Conservation (phyloP, 2,113 vertebrate genomes). For the Promerops cafer region DNA sequence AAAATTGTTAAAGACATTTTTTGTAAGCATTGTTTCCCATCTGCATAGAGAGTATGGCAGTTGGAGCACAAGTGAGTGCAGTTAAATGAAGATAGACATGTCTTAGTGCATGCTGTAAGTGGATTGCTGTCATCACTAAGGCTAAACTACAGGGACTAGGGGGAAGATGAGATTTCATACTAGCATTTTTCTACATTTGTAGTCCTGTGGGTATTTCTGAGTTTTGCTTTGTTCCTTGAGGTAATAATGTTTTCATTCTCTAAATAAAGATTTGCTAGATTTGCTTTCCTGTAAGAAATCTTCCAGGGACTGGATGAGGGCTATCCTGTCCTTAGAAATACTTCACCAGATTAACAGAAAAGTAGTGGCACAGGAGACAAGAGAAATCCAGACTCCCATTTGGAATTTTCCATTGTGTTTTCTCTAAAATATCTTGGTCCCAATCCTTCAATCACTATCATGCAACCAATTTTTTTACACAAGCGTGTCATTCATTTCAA, state of each 20-base stretch:
- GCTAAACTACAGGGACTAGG: neutral
- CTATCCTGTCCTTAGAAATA: neutral
- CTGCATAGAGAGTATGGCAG: slow-evolving; percentile 32
- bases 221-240: neutral
- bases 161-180: slow-evolving; percentile 31
- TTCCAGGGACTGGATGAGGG: neutral
- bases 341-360: neutral
- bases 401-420: neutral
- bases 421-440: neutral
- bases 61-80: neutral
- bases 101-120: slow-evolving; percentile 47
- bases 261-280: neutral
- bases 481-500: neutral
- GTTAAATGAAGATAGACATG: slow-evolving; percentile 54
- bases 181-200: neutral
- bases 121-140: slow-evolving; percentile 57
- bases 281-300: neutral
- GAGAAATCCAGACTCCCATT: neutral
- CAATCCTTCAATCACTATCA: neutral
- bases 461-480: neutral
- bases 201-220: neutral
- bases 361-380: neutral
- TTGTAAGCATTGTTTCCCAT: slow-evolving; percentile 40
- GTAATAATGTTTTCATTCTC: neutral
- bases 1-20: slow-evolving; percentile 42